phyloP scores from a whole-genome alignment of 2,113 vertebrate genomes.

The Dryoscopus gambensis region DNA sequence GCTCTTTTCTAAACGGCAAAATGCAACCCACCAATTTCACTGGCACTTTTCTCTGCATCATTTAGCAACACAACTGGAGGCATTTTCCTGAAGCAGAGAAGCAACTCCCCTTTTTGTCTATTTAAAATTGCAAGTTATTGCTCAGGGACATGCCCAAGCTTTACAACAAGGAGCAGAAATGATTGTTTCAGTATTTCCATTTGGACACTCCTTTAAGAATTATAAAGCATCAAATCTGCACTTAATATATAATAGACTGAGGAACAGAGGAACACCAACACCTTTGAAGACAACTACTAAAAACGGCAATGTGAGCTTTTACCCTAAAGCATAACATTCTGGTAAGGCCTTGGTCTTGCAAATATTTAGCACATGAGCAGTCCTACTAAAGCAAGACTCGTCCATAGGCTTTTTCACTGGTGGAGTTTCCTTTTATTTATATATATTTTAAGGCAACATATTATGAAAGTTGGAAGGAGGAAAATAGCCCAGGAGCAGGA shows the following conservation, averaged over 20 bases:
- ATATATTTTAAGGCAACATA: slow-evolving; percentile 50
- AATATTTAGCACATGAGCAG: not conserved
- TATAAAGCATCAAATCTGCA: not conserved
- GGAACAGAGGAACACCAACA: not conserved
- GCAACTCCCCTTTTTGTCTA: not conserved
- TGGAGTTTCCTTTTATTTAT: slow-evolving; percentile 54
- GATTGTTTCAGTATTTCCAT: not conserved
- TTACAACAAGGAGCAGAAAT: not conserved
- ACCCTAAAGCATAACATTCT: not conserved
- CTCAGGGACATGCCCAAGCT: not conserved
- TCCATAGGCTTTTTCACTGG: not conserved
- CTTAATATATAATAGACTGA: not conserved
- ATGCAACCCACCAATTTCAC: not conserved
- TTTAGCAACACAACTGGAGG: not conserved
- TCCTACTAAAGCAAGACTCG: slow-evolving; percentile 1
- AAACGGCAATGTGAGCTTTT: not conserved
- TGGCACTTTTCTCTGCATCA: not conserved
- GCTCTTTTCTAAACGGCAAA: not conserved
- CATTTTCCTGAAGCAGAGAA: not conserved
- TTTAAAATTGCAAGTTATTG: not conserved
- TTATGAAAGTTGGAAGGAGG: not conserved
- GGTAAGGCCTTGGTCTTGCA: not conserved
- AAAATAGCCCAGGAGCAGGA: not conserved
- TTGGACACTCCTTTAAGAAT: not conserved
- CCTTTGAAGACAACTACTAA: not conserved